phyloP scores from a whole-genome alignment of 1,140 invertebrate species.

The Globodera rostochiensis region DNA sequence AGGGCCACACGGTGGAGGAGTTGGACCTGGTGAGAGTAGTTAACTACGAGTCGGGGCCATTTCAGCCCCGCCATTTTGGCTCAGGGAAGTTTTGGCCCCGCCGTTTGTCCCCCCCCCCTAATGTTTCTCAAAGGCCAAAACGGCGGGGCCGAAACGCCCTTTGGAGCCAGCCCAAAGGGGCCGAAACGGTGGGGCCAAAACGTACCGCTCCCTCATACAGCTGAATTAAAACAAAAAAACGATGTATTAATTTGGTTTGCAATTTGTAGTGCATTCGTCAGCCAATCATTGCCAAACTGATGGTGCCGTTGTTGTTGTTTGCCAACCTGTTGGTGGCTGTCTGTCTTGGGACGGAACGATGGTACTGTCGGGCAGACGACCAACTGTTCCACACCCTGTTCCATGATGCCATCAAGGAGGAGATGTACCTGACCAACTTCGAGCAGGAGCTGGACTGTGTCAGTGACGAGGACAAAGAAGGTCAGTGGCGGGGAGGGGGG shows the following conservation, averaged over 20 bases:
- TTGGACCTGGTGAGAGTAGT: slow-evolving; percentile 32
- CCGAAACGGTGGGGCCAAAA: too few species aligned
- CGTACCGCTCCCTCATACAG: background rate
- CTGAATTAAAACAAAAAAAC: background rate
- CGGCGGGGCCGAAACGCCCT: too few species aligned
- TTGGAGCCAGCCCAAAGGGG: too few species aligned
- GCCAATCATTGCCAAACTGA: slow-evolving; percentile 36
- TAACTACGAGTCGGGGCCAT: background rate
- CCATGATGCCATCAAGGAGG: slow-evolving; percentile 36
- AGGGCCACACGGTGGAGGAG: slow-evolving; percentile 23
- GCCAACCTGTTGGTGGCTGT: slow-evolving; percentile 30
- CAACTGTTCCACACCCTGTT: slow-evolving; percentile 36
- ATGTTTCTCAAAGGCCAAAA: too few species aligned
- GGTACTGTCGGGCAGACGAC: slow-evolving; percentile 33
- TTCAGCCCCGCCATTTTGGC: background rate
- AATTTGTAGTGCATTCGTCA: slow-evolving; percentile 35
- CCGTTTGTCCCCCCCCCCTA: too few species aligned
- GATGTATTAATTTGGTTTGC: background rate
- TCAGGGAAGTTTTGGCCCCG: too few species aligned
- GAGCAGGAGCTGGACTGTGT: slow-evolving; percentile 32
- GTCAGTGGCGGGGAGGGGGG: background rate
- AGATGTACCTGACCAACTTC: slow-evolving; percentile 31
- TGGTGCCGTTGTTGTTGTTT: slow-evolving; percentile 40
- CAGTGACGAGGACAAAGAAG: slow-evolving; percentile 43
- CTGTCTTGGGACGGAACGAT: slow-evolving; percentile 33